These are phyloP conservation scores for Drosophila seclusa DNA, from an alignment of 2,888 invertebrate genomes.

Conservation along the genomic window DNA sequence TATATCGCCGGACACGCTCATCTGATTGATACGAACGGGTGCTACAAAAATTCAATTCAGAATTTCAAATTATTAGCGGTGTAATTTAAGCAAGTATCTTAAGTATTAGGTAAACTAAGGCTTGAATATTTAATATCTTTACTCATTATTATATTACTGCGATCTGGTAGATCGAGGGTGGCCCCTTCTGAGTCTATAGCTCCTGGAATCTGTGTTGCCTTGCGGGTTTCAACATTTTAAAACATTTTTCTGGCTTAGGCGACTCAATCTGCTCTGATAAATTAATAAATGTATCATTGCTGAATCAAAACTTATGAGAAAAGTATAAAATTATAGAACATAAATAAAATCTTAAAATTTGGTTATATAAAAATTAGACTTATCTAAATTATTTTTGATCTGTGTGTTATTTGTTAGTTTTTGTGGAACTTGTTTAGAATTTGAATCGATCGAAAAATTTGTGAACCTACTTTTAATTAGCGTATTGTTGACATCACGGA, in stretches of 20 bases:
- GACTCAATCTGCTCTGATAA: background rate
- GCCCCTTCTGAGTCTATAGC: background rate
- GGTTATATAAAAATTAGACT: too few relatives aligned
- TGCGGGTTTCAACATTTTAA: background rate
- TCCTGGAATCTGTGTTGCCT: background rate
- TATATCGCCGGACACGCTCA: conserved; percentile 72
- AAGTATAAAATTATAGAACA: background rate
- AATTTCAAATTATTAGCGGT: background rate
- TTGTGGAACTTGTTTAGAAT: background rate
- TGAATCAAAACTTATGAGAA: background rate
- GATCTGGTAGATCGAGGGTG: background rate
- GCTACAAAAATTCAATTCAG: conserved; percentile 50
- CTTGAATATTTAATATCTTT: background rate
- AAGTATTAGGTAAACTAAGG: background rate
- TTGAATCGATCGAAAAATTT: background rate
- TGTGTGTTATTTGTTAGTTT: too few relatives aligned
- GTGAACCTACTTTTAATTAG: conserved; percentile 70
- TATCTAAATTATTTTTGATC: too few relatives aligned
- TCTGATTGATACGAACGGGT: conserved; percentile 76
- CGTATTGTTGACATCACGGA: conserved; percentile 64
- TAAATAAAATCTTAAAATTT: too few relatives aligned
- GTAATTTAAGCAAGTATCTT: background rate
- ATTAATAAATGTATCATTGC: background rate
- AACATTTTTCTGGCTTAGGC: background rate
- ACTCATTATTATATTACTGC: background rate